These are phyloP conservation scores for Archaeoteleia sp. DNA, from an alignment of 2,888 invertebrate genomes.

Conservation along the genomic window DNA sequence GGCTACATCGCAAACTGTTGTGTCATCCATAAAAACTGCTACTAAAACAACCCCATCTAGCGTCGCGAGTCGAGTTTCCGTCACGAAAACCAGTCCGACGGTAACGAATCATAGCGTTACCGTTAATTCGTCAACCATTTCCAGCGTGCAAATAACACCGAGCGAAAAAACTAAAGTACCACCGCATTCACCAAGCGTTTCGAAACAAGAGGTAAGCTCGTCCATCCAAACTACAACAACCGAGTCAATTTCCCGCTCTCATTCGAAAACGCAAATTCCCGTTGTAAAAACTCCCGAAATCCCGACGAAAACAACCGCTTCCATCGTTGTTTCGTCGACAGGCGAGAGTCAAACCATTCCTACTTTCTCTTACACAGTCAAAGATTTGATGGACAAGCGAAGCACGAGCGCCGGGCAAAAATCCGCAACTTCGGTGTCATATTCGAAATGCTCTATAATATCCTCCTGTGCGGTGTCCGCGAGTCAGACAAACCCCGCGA, in stretches of 20 bases:
- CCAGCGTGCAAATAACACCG: background rate
- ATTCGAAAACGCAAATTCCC: constrained; percentile 13
- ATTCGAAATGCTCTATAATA: constrained; percentile 15
- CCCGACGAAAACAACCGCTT: background rate
- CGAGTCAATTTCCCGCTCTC: constrained; percentile 1
- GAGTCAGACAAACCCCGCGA: background rate
- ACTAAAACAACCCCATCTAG: no score
- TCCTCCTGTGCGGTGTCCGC: constrained; percentile 13
- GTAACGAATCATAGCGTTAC: no score
- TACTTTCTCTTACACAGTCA: constrained; percentile 61
- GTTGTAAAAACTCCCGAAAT: constrained; percentile 12
- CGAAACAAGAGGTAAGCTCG: constrained; percentile 23
- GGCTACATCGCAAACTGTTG: no score
- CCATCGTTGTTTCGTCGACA: constrained; percentile 3
- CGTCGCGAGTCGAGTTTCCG: no score
- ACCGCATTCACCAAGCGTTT: constrained; percentile 3
- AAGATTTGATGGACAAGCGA: constrained; percentile 51
- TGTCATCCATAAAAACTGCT: no score
- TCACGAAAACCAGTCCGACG: no score
- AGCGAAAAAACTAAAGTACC: constrained; percentile 3
- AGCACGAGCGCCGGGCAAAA: constrained; percentile 18
- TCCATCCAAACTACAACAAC: background rate
- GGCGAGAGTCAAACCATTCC: constrained; percentile 43
- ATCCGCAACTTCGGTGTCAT: constrained; percentile 8
- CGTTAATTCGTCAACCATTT: background rate